Conservation (phyloP, 1,140 invertebrate species). For the Drosophila tropicalis region DNA sequence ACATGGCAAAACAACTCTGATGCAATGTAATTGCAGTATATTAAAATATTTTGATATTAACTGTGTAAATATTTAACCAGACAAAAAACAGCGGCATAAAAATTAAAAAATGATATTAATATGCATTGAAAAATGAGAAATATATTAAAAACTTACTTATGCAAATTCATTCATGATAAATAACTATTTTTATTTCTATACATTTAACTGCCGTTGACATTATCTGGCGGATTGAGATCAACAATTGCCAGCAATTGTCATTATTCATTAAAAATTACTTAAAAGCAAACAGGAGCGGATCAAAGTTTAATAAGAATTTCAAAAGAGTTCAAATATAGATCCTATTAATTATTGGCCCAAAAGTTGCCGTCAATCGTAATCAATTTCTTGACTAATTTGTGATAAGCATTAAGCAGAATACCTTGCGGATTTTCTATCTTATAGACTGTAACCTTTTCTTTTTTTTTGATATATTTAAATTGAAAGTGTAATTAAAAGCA, state of each 20-base stretch:
- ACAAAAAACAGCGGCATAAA: background rate
- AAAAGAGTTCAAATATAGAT: no score
- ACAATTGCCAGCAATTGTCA: constrained; percentile 7
- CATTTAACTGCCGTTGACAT: background rate
- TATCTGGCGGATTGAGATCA: background rate
- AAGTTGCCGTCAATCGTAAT: background rate
- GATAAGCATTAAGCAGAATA: background rate
- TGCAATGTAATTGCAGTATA: constrained; percentile 8
- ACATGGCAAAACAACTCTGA: background rate
- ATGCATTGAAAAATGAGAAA: constrained; percentile 9
- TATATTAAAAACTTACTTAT: constrained; percentile 11
- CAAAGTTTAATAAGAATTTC: no score
- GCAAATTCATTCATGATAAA: constrained; percentile 11
- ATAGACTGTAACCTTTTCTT: background rate
- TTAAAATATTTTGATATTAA: constrained; percentile 12
- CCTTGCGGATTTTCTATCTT: background rate
- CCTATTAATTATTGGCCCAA: background rate
- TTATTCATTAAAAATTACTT: background rate
- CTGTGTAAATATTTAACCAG: constrained; percentile 5
- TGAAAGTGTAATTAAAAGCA: constrained; percentile 6
- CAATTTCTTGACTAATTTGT: background rate
- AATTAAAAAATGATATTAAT: constrained; percentile 3
- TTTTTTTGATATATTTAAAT: background rate
- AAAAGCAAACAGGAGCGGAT: background rate
- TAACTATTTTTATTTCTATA: background rate